Base-by-base conservation (phyloP, 2,888 invertebrate species). In the Stomorhina lunata region DNA sequence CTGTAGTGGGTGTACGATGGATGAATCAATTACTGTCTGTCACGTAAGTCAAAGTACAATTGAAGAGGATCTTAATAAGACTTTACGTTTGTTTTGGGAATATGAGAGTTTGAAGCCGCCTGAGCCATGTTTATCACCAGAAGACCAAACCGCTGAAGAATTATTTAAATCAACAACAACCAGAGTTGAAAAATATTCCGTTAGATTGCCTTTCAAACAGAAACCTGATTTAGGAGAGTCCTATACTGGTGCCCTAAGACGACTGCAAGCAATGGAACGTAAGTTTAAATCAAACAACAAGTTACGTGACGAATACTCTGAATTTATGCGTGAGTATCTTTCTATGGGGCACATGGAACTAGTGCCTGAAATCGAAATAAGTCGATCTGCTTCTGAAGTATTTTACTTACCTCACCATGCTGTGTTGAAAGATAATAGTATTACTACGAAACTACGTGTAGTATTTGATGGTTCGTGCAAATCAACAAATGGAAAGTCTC, bases 331-430 rank as follows among this genome's bases (percentile, higher is more conserved):
- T 27, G 73, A 80, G 50, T 68, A 80, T 20, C n/a, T 75, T 5
- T 43, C 48, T 1, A 6, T 59, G 45, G 80, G 76, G 9, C 76
- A 76, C 17, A 80, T 76, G 80, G 22, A 25, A 20, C 57, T 76
- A 40, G 32, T 80, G 4, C 40, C 68, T n/a, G 2, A 40, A 7
- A 10, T 55, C 25, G 55, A 75, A 22, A 63, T 71, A 27, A 45
- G 32, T 10, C 55, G 68, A 5, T 43, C 68, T 22, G 17, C 15
- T 15, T 4, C 29, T 4, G 12, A 75, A 15, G 17, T 32, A 2
- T 80, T 22, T 48, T 75, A 75, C 34, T 32, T 80, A n/a, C 80
- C 80, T 20, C 73, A 80, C 61, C 80, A 80, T 45, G 73, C 80
- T 25, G 68, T 68, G 20, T 32, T 80, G n/a, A 79, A 79, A 22